Conservation (phyloP, 2,888 invertebrate species). For the Hirtodrosophila confusa region DNA sequence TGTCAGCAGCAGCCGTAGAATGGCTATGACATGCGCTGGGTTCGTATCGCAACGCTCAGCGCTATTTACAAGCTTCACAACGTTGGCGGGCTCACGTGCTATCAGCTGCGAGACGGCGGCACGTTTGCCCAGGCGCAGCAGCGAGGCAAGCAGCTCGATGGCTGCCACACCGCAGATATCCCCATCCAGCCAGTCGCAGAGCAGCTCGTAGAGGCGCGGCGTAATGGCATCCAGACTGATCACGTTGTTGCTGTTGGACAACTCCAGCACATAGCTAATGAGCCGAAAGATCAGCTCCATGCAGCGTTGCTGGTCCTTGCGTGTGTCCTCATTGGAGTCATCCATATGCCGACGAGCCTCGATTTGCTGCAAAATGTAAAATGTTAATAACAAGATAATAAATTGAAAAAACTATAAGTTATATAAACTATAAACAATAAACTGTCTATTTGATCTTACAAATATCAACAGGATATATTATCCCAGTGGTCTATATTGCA, state of each 20-base stretch:
- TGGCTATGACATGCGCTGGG: constrained; percentile 70
- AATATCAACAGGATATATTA: too few relatives aligned
- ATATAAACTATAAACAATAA: too few relatives aligned
- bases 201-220: constrained; percentile 77
- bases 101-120: constrained; percentile 66
- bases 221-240: constrained; percentile 81
- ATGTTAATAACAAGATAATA: too few relatives aligned
- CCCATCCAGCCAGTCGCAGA: constrained; percentile 77
- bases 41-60: constrained; percentile 77
- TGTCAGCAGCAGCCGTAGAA: constrained; percentile 73
- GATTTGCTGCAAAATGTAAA: constrained; percentile 56
- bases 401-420: too few relatives aligned
- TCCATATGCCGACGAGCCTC: constrained; percentile 67
- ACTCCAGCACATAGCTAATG: constrained; percentile 73
- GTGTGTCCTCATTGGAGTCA: constrained; percentile 78
- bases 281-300: constrained; percentile 77
- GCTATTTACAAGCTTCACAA: constrained; percentile 73
- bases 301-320: constrained; percentile 78
- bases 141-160: constrained; percentile 69
- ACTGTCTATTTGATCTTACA: too few relatives aligned
- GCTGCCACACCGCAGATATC: constrained; percentile 79
- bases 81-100: constrained; percentile 69
- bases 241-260: constrained; percentile 64
- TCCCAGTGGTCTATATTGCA: too few relatives aligned
- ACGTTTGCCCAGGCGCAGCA: constrained; percentile 69